phyloP scores from a whole-genome alignment of 2,797 vertebrate genomes.

The Otolemur crassicaudatus region DNA sequence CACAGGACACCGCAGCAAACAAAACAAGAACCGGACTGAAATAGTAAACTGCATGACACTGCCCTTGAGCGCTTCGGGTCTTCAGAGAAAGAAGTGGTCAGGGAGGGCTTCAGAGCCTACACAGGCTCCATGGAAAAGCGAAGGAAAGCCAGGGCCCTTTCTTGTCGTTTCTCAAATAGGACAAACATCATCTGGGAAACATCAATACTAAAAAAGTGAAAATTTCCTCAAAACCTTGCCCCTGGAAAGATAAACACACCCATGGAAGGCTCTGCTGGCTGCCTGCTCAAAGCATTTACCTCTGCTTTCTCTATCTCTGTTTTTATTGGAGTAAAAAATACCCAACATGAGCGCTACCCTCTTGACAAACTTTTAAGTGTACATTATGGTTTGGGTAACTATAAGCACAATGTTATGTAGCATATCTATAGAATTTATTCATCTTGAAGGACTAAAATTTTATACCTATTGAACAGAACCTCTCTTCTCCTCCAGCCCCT shows the following conservation, averaged over 20 bases:
- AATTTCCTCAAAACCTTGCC: neutral
- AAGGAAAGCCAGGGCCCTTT: neutral
- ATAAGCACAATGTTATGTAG: neutral
- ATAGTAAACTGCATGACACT: neutral
- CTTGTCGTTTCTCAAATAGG: neutral
- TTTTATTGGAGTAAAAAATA: neutral
- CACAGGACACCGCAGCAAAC: neutral
- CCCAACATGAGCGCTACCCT: neutral
- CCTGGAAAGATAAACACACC: neutral
- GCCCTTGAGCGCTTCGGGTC: neutral
- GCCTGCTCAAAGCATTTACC: neutral
- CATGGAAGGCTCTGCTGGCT: neutral
- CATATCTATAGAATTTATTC: neutral
- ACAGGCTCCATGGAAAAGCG: neutral
- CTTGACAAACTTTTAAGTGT: neutral
- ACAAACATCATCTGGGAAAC: slow-evolving; percentile 5
- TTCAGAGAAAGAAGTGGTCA: neutral
- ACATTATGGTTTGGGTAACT: neutral
- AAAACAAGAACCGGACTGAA: neutral
- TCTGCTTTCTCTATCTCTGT: neutral
- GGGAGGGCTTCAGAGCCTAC: neutral
- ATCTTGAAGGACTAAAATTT: neutral
- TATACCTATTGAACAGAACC: neutral
- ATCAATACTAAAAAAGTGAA: neutral
- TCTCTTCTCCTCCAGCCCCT: neutral